Conservation (phyloP, 2,888 invertebrate species). For the Craniophora ligustri region DNA sequence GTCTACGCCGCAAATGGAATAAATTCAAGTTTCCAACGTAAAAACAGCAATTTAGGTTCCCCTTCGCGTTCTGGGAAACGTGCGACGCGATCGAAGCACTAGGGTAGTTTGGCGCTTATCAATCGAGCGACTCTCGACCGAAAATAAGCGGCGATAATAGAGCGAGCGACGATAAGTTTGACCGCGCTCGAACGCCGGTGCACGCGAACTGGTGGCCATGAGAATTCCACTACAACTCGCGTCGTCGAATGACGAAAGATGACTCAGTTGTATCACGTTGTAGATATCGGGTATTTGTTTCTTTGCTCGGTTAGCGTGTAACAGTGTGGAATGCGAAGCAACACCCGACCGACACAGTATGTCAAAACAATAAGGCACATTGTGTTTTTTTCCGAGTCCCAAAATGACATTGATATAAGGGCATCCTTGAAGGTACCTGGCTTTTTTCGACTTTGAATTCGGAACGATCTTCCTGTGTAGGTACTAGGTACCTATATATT, state of each 20-base stretch:
- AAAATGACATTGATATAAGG: conserved; percentile 1
- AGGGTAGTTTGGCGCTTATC: conserved; percentile 69
- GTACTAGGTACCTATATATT: not conserved
- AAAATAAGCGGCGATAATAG: conserved; percentile 70
- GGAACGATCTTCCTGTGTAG: not conserved
- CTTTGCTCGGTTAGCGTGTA: conserved; percentile 57
- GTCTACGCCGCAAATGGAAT: conserved; percentile 20
- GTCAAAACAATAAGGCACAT: conserved; percentile 33
- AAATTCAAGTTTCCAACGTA: conserved; percentile 33
- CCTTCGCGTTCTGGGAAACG: conserved; percentile 48
- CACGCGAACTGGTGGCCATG: conserved; percentile 81
- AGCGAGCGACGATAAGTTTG: conserved; percentile 64
- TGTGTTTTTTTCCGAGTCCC: conserved; percentile 20
- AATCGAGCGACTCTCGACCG: conserved; percentile 66
- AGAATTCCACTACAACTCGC: conserved; percentile 67
- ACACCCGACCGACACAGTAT: conserved; percentile 41
- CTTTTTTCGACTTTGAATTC: conserved; percentile 7
- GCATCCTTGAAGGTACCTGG: not conserved
- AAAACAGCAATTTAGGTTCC: conserved; percentile 22
- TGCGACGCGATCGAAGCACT: conserved; percentile 61
- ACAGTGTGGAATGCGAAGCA: conserved; percentile 62
- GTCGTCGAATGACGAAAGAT: conserved; percentile 76
- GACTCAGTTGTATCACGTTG: conserved; percentile 77
- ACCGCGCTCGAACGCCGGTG: conserved; percentile 76
- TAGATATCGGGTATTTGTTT: conserved; percentile 70